Evolutionary conservation across 2,888 invertebrate species (phyloP).

Genomic region (Cryptophagus acutangulus): DNA sequence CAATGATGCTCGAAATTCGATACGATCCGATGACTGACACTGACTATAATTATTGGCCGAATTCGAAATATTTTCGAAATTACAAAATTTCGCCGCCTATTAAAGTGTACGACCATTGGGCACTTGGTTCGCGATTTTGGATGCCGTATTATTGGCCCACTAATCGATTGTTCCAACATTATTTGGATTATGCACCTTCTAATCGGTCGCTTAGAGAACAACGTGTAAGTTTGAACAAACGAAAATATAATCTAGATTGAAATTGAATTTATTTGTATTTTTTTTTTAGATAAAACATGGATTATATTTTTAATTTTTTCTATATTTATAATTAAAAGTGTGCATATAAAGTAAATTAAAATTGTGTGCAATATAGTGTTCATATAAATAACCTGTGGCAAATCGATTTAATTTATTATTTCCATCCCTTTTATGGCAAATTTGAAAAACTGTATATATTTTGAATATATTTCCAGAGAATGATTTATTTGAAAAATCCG

Average conservation of each 20-base stretch:
- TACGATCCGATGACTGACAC: conserved; percentile 32
- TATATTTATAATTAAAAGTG: neutral
- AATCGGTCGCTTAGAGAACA: conserved; percentile 34
- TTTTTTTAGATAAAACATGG: neutral
- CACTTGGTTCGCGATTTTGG: conserved; percentile 30
- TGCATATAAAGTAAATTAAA: too few species aligned
- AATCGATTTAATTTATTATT: too few species aligned
- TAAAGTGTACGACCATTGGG: conserved; percentile 29
- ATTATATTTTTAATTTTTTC: conserved; percentile 9
- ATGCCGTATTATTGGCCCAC: conserved; percentile 36
- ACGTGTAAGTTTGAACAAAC: conserved; percentile 32
- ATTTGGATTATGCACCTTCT: conserved; percentile 33
- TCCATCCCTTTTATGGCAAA: too few species aligned
- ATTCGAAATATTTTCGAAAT: conserved; percentile 33
- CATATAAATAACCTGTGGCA: too few species aligned
- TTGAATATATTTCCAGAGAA: conserved; percentile 29
- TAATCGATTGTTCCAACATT: conserved; percentile 30
- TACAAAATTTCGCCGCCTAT: conserved; percentile 33
- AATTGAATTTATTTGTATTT: neutral
- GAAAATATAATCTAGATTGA: neutral
- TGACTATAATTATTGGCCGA: conserved; percentile 32
- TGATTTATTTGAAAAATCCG: conserved; percentile 30
- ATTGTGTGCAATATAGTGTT: too few species aligned
- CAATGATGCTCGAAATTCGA: conserved; percentile 24
- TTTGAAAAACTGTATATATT: too few species aligned